A percentile compares a stretch with the other conserved stretches of the same genome.
Conservation (phyloP, 2,113 vertebrate genomes). For the Thymallus thymallus region DNA sequence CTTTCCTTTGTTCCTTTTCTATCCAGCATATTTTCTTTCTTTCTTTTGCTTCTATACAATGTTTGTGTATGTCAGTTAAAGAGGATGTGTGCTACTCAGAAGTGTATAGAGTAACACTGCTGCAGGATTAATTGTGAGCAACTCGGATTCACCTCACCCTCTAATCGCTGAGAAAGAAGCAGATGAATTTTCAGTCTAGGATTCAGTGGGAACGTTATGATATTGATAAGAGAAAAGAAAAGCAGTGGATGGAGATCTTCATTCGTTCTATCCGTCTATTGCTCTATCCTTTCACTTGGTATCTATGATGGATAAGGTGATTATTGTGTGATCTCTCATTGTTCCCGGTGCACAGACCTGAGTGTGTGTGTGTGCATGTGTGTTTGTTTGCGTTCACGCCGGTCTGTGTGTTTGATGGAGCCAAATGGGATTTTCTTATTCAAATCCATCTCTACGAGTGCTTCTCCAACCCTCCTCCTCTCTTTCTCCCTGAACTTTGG, state of each 20-base stretch:
- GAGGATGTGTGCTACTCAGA: background rate
- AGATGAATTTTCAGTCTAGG: background rate
- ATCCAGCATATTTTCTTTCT: background rate
- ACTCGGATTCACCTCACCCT: slow-evolving; percentile 1
- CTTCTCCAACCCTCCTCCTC: slow-evolving; percentile 24
- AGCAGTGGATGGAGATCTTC: background rate
- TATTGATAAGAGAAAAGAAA: background rate
- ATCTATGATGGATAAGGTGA: slow-evolving; percentile 73
- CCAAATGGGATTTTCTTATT: slow-evolving; percentile 70
- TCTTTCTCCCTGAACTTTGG: slow-evolving; percentile 48
- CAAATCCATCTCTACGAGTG: slow-evolving; percentile 49
- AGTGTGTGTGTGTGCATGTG: slow-evolving; percentile 11
- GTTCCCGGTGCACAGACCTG: slow-evolving; percentile 50
- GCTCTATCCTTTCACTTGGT: slow-evolving; percentile 47
- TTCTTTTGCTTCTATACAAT: slow-evolving; percentile 13
- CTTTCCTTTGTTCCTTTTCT: slow-evolving; percentile 38
- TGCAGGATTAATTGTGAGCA: slow-evolving; percentile 34
- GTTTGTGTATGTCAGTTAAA: background rate
- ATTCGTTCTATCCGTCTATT: background rate
- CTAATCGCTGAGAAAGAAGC: slow-evolving; percentile 9
- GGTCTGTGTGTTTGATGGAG: slow-evolving; percentile 19
- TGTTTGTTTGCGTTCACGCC: no score
- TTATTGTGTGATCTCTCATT: slow-evolving; percentile 68
- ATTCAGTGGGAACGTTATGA: background rate
- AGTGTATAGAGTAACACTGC: slow-evolving; percentile 10